Evolutionary conservation across 1,140 invertebrate species (phyloP).

Genomic region (Drosophila lini): DNA sequence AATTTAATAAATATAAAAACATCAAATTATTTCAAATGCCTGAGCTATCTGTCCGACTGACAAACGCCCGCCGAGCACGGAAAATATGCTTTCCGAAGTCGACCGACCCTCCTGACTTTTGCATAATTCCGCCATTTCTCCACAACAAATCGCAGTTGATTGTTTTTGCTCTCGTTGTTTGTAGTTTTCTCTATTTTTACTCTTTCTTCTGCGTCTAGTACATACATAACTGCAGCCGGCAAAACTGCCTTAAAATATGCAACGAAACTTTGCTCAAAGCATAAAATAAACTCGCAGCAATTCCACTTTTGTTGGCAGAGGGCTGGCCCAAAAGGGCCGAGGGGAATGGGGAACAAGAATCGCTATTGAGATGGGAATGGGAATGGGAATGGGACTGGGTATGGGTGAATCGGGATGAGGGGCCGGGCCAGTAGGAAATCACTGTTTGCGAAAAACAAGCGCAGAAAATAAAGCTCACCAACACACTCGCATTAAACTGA

Average conservation of each 20-base stretch:
- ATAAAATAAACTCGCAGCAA: constrained; percentile 79
- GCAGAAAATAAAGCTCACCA: constrained; percentile 55
- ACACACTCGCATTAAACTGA: constrained; percentile 69
- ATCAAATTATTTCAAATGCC: constrained; percentile 82
- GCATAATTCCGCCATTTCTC: constrained; percentile 81
- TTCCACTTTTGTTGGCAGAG: constrained; percentile 66
- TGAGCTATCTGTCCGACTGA: constrained; percentile 61
- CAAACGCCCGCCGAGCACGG: constrained; percentile 71
- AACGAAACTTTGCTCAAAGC: constrained; percentile 82
- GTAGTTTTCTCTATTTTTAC: constrained; percentile 7
- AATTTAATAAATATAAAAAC: constrained; percentile 83
- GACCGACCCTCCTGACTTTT: constrained; percentile 43
- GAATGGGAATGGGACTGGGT: constrained; percentile 12
- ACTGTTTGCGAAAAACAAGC: constrained; percentile 72
- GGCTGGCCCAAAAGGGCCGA: constrained; percentile 35
- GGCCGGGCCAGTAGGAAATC: constrained; percentile 66
- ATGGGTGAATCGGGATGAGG: background rate
- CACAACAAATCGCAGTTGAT: constrained; percentile 82
- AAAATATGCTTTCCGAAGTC: constrained; percentile 58
- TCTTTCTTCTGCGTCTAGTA: constrained; percentile 21
- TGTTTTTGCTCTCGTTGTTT: constrained; percentile 62
- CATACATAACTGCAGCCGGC: constrained; percentile 70
- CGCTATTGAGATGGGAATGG: constrained; percentile 22
- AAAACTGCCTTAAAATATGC: constrained; percentile 81
- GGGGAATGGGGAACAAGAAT: constrained; percentile 20